Base-by-base conservation (phyloP, 2,797 vertebrate genomes). In the Anguilla obscura region DNA sequence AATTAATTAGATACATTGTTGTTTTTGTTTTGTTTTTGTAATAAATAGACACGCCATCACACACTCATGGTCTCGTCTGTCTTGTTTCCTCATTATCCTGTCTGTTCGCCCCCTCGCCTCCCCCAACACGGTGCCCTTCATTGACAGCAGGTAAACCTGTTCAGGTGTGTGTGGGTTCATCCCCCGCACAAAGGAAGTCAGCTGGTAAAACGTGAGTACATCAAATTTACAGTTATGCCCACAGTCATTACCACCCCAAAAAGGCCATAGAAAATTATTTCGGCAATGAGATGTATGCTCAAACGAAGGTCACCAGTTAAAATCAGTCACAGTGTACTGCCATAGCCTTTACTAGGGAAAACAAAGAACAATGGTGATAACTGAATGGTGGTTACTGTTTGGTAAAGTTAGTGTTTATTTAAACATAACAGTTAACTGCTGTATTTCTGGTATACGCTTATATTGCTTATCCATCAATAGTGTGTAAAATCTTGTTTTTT, bases 31-130 rank as follows among this genome's bases (percentile, higher is more conserved):
- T 48, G 40, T 82, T 76, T 76, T 76, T 76, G 74, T 76, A 82
- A 82, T 82, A 82, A 82, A 82, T 82, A 82, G 74, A 79, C 79
- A 82, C 45, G 2, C 45, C 79, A 82, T 82, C 79, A 50, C 79
- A 76, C 74, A 10, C 21, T 50, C 79, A 82, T 82, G 79, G 79
- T 82, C 79, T 82, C 24, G 79, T 82, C 79, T 82, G 79, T 82
- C 74, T 79, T 48, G 79, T 82, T 82, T 82, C n/a, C 79, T 48
- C 79, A 82, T 82, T 50, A 82, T 24, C 18, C n/a, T 82, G 79
- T 82, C 45, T 82, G 45, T 82, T 48, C 18, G 3, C 24, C 7
- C 45, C 27, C 74, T 14, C 24, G 24, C 60, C 24, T 0, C 60
- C 60, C 71, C 36, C 76, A 36, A 4, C 16, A 36, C 74, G 30